These are phyloP conservation scores for Gavia stellata DNA, from an alignment of 2,113 vertebrate genomes.

Conservation along the genomic window DNA sequence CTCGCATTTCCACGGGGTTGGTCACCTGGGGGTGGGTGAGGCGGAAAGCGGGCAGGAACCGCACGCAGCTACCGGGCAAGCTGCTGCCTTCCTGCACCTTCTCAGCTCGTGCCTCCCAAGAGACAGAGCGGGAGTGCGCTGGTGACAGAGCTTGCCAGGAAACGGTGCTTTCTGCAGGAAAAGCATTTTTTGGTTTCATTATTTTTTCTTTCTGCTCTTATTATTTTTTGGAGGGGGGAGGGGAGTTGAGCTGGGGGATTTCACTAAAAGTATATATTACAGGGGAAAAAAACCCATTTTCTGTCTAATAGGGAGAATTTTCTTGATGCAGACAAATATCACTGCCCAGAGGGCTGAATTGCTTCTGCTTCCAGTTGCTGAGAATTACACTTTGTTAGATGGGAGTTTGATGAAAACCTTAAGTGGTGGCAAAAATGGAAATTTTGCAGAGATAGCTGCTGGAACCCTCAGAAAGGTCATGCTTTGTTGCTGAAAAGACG, in stretches of 20 bases:
- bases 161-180: slow-evolving; percentile 31
- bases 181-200: neutral
- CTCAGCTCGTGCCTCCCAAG: neutral
- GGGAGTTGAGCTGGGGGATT: neutral
- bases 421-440: slow-evolving; percentile 32
- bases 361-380: slow-evolving; percentile 32
- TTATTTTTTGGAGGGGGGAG: neutral
- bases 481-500: neutral
- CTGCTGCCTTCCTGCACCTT: neutral
- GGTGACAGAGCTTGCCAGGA: neutral
- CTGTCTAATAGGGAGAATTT: neutral
- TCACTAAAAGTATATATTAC: neutral
- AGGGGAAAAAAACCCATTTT: neutral
- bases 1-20: neutral
- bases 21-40: neutral
- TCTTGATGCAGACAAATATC: slow-evolving; percentile 47
- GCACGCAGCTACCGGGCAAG: rapidly evolving
- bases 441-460: neutral
- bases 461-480: neutral
- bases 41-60: neutral
- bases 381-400: slow-evolving; percentile 36
- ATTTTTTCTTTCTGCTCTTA: slow-evolving; percentile 17
- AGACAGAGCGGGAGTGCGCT: neutral
- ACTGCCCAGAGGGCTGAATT: slow-evolving; percentile 27
- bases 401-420: slow-evolving; percentile 34